Evolutionary conservation across 1,140 invertebrate species (phyloP), one percentile per base, ranked within the genome.

Genomic region (Himalopsyche phryganea): DNA sequence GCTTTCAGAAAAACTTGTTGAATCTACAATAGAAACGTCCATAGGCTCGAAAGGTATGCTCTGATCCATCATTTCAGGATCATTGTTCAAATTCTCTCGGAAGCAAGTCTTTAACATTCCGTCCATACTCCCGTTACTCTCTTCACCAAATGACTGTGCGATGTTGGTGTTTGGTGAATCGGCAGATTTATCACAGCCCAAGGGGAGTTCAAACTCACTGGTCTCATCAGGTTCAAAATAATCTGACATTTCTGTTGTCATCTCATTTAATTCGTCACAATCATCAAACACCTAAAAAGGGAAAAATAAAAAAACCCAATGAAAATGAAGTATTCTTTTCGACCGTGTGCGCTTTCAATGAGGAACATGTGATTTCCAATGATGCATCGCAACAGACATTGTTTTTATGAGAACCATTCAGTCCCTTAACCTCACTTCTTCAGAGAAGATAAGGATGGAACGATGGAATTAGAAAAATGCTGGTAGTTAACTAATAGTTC

Each of bases 41-140:
- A 50, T 49, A 1, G 61, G 48, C 35, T 58, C 61, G 35, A 52
- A 57, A n/a, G 52, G 42, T 10, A 57, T 50, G 19, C 48, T 41
- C 20, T 52, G 41, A 6, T 49, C 53, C 44, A 36, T 6, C 23
- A 38, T 45, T 36, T 45, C 45, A 32, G 18, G 28, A 51, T 60
- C n/a, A 58, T 58, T 28, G 23, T 28, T 28, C 4, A 28, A 9
- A 32, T 60, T 60, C 7, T 60, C 58, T 44, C 52, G 19, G 11
- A 60, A 60, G 40, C 58, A 64, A 0, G 57, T 51, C 40, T 64
- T 60, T 3, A 63, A 18, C 47, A 60, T 53, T 6, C 57, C 61
- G 15, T 64, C 62, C 58, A 64, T 60, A 20, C 58, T 60, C 9
- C 61, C 61, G 45, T 64, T 64, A 35, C 62, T 64, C 18, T 60